A percentile compares a stretch with the other conserved stretches of the same genome.
These are phyloP conservation scores for Scalopus aquaticus DNA, from an alignment of 2,113 vertebrate species.

Conservation along the genomic window DNA sequence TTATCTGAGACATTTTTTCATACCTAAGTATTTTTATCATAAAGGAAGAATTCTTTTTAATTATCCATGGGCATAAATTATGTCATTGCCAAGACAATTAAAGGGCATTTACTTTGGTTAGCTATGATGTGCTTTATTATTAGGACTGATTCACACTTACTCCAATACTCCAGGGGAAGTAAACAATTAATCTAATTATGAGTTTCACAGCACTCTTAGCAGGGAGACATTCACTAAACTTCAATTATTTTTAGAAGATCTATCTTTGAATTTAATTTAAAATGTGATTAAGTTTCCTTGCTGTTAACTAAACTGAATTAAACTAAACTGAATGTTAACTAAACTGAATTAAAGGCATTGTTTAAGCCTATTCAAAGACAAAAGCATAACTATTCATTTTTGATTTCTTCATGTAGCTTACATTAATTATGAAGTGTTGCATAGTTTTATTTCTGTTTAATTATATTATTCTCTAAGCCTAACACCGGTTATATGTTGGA, in stretches of 20 bases:
- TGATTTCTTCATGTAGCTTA: constrained; percentile 15
- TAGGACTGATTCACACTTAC: not conserved
- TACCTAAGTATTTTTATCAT: not conserved
- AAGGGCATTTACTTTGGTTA: constrained; percentile 39
- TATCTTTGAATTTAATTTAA: constrained; percentile 61
- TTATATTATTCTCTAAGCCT: not conserved
- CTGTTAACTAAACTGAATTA: constrained; percentile 39
- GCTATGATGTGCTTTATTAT: constrained; percentile 5
- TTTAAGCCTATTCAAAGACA: constrained; percentile 42
- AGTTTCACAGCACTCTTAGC: constrained; percentile 43
- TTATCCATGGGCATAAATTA: constrained; percentile 54
- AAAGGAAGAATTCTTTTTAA: constrained; percentile 48
- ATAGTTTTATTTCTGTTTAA: constrained; percentile 11
- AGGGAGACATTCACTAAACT: constrained; percentile 30
- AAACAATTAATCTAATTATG: constrained; percentile 59
- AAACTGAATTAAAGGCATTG: constrained; percentile 17
- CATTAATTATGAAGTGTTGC: not conserved
- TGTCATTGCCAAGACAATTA: not conserved
- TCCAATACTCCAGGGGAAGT: not conserved
- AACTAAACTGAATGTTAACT: constrained; percentile 57
- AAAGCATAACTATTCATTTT: constrained; percentile 35
- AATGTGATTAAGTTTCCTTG: constrained; percentile 54
- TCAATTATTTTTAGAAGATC: constrained; percentile 68
- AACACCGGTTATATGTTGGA: not conserved
- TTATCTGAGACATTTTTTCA: constrained; percentile 6